A percentile compares a stretch with the other conserved stretches of the same genome.
phyloP scores from a whole-genome alignment of 2,797 vertebrate genomes.

The Stomatorhinus walkeri region DNA sequence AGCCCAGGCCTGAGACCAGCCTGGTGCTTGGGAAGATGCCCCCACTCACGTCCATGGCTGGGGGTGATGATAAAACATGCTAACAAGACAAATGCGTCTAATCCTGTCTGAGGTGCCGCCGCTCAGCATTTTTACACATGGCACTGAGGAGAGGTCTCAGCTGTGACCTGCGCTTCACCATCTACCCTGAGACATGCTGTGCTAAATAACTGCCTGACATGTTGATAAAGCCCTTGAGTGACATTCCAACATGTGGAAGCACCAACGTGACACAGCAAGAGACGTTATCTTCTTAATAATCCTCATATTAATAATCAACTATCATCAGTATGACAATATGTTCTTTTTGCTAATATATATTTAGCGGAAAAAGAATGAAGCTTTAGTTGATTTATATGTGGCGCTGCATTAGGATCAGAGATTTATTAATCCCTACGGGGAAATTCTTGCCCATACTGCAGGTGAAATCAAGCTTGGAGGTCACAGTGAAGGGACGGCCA shows the following conservation, averaged over 20 bases:
- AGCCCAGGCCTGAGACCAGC: not conserved
- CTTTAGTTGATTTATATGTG: not conserved
- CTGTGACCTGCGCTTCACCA: not conserved
- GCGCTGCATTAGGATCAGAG: not conserved
- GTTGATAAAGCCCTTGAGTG: not conserved
- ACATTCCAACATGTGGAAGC: not conserved
- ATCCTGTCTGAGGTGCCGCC: not conserved
- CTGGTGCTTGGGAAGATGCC: not conserved
- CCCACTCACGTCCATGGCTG: not conserved
- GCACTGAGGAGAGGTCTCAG: not conserved
- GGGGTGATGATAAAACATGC: not conserved
- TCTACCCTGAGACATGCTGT: not conserved
- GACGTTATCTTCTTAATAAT: not conserved
- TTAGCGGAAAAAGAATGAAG: not conserved
- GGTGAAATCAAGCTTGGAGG: not conserved
- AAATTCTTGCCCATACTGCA: not conserved
- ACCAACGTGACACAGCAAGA: not conserved
- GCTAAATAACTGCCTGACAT: not conserved
- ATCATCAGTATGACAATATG: not conserved
- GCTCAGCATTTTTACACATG: not conserved
- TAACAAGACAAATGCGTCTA: not conserved
- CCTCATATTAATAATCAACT: not conserved
- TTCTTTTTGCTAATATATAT: not conserved
- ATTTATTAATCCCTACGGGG: not conserved
- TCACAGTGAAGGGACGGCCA: not conserved